Percentiles rank a stretch among this genome's conserved stretches.
Evolutionary conservation across 2,888 invertebrate species (phyloP).

Genomic region (Mimas tiliae): DNA sequence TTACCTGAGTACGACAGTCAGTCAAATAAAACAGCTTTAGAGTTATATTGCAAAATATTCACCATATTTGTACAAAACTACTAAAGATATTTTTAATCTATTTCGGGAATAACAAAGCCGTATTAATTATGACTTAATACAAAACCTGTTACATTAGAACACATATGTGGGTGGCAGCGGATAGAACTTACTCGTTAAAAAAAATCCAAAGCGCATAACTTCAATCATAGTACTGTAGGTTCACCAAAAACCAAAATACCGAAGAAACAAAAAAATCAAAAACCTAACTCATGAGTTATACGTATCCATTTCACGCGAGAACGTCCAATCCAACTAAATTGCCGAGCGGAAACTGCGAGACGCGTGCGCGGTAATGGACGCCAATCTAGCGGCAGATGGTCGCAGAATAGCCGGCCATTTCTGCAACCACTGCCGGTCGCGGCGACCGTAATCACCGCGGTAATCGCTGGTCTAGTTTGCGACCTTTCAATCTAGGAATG

Average conservation of each 20-base stretch:
- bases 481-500: constrained; percentile 66
- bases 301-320: constrained; percentile 43
- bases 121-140: no score
- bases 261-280: neutral
- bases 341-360: constrained; percentile 44
- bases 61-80: no score
- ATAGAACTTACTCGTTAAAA: no score
- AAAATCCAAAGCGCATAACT: no score
- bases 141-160: no score
- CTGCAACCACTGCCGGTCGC: constrained; percentile 60
- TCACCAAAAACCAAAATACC: neutral
- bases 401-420: constrained; percentile 58
- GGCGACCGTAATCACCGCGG: constrained; percentile 54
- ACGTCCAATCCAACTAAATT: constrained; percentile 39
- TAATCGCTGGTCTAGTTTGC: constrained; percentile 62
- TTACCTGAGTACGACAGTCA: no score
- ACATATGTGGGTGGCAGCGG: no score
- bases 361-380: constrained; percentile 43
- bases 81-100: no score
- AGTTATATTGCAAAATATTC: no score
- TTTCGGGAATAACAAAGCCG: no score
- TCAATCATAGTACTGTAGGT: no score
- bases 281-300: neutral
- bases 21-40: no score
- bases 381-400: constrained; percentile 50